Conservation (phyloP, 2,797 vertebrate genomes). For the Heliangelus exortis region DNA sequence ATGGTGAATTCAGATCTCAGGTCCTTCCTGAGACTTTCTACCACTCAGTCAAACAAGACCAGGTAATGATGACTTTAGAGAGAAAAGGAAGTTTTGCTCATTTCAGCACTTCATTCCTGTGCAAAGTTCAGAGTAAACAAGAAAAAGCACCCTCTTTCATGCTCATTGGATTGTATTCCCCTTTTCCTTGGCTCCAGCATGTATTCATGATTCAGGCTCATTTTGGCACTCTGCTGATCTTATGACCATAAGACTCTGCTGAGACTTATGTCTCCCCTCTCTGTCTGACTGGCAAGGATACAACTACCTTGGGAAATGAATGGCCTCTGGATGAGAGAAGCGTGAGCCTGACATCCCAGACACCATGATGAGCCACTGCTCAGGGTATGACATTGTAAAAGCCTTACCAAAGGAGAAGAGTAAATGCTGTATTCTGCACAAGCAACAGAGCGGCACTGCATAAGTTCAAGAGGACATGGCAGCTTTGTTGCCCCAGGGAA, state of each 20-base stretch:
- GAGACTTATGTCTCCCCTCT: background rate
- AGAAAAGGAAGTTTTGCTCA: background rate
- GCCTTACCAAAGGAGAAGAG: background rate
- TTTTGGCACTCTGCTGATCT: background rate
- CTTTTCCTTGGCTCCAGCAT: background rate
- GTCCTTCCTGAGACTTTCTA: background rate
- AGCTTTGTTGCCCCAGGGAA: slow-evolving; percentile 58
- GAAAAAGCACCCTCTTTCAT: background rate
- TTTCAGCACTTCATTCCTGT: background rate
- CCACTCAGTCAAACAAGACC: background rate
- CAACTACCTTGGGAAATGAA: background rate
- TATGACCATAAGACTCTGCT: background rate
- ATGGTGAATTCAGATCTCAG: background rate
- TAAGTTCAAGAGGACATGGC: slow-evolving; percentile 20
- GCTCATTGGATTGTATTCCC: background rate
- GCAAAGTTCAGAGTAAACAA: background rate
- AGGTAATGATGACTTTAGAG: background rate
- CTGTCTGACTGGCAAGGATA: background rate
- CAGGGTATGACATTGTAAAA: background rate
- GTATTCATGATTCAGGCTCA: background rate
- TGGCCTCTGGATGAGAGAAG: background rate
- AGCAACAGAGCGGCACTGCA: background rate
- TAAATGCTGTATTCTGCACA: background rate
- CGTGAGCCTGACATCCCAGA: background rate
- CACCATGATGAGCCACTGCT: background rate